A percentile compares a stretch with the other conserved stretches of the same genome.
Evolutionary conservation across 2,888 invertebrate species (phyloP).

Genomic region (Tipula vernalis): DNA sequence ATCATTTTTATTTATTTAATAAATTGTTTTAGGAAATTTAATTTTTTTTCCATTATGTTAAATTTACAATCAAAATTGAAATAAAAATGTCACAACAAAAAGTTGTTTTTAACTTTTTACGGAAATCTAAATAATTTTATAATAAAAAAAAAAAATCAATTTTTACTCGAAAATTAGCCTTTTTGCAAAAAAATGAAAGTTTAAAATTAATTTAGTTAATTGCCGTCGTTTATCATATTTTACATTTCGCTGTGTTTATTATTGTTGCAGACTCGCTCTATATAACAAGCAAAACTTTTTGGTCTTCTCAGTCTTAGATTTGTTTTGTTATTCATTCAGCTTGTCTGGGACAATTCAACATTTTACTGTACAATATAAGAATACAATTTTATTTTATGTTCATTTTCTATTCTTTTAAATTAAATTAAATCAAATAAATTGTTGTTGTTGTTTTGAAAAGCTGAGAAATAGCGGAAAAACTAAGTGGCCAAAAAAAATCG

Average conservation of each 20-base stretch:
- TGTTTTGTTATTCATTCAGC: not conserved
- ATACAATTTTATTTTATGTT: not conserved
- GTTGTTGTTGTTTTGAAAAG: not conserved
- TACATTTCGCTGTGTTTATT: not conserved
- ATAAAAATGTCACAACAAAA: not conserved
- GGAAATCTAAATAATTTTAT: not conserved
- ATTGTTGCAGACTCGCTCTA: not conserved
- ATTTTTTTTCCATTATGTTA: not conserved
- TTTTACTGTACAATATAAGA: not conserved
- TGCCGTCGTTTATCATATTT: not conserved
- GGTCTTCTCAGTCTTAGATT: not conserved
- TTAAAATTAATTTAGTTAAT: not conserved
- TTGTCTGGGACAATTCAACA: not conserved
- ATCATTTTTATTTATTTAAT: not conserved
- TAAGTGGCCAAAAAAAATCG: not conserved
- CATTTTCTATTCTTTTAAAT: not conserved
- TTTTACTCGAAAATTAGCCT: not conserved
- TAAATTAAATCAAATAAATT: not conserved
- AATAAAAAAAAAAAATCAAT: not conserved
- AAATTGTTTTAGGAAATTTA: not conserved
- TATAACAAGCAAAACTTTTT: not conserved
- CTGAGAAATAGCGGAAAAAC: not conserved
- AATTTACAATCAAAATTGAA: not conserved
- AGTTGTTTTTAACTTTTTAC: not conserved
- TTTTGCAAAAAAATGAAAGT: not conserved